Conservation (phyloP, 2,888 invertebrate species). For the Scaptomyza tumidula region DNA sequence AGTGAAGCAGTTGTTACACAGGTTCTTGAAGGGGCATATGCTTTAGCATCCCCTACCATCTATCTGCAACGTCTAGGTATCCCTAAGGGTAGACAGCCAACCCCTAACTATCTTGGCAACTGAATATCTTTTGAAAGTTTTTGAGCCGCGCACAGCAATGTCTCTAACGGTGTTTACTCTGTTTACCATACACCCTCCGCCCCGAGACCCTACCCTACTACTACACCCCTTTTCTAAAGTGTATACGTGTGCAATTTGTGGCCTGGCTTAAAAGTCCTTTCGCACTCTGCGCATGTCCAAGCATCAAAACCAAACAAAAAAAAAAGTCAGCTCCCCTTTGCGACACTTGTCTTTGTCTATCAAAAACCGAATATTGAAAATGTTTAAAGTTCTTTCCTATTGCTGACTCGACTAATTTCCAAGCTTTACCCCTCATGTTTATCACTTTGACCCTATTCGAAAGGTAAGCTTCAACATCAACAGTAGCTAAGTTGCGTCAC, state of each 20-base stretch:
- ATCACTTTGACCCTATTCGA: slow-evolving; percentile 6
- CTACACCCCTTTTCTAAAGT: slow-evolving; percentile 12
- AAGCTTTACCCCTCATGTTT: neutral
- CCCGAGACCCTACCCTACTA: too few relatives aligned
- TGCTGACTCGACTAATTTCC: slow-evolving; percentile 43
- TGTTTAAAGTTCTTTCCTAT: slow-evolving; percentile 51
- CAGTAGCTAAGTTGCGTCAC: neutral
- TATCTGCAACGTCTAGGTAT: too few relatives aligned
- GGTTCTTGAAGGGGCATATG: slow-evolving; percentile 61
- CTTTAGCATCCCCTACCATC: slow-evolving; percentile 6
- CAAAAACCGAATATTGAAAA: slow-evolving; percentile 51
- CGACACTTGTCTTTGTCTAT: slow-evolving; percentile 46
- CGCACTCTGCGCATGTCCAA: slow-evolving; percentile 69
- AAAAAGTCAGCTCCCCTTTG: slow-evolving; percentile 32
- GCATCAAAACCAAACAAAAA: slow-evolving; percentile 8
- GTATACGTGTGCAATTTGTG: slow-evolving; percentile 57
- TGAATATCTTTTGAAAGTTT: slow-evolving; percentile 53
- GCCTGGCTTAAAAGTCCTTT: slow-evolving; percentile 64
- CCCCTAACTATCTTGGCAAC: slow-evolving; percentile 59
- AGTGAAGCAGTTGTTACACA: slow-evolving; percentile 49
- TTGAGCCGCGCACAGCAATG: slow-evolving; percentile 33
- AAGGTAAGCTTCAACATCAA: neutral
- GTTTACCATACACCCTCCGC: too few relatives aligned
- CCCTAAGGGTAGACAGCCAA: slow-evolving; percentile 38
- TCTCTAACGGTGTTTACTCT: slow-evolving; percentile 39